Evolutionary conservation across 2,888 invertebrate species (phyloP).

Genomic region (Tuta absoluta): DNA sequence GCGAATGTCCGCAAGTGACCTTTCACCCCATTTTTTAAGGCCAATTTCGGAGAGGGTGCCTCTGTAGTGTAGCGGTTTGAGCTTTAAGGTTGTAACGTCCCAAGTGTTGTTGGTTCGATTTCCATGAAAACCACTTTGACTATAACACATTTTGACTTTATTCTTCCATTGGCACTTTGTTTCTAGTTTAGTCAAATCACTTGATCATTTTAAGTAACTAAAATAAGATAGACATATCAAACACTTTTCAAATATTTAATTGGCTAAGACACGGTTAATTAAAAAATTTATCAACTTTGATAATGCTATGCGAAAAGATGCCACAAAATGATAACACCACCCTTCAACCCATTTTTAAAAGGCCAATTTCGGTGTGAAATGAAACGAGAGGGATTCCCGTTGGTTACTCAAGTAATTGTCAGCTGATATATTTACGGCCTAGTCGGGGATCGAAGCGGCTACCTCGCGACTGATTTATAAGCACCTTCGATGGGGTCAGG

Average conservation of each 20-base stretch:
- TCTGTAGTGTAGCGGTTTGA: no score
- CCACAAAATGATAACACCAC: no score
- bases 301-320: no score
- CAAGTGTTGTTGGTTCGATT: background rate
- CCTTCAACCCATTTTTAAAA: conserved; percentile 24
- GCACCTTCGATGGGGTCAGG: conserved; percentile 23
- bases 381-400: conserved; percentile 28
- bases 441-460: conserved; percentile 15
- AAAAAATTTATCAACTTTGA: no score
- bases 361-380: conserved; percentile 30
- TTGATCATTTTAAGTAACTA: no score
- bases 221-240: no score
- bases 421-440: conserved; percentile 41
- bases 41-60: conserved; percentile 29
- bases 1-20: background rate
- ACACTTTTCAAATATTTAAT: no score
- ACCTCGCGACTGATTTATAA: conserved; percentile 25
- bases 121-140: no score
- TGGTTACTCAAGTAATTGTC: conserved; percentile 44
- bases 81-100: background rate
- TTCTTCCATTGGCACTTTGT: no score
- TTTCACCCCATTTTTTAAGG: conserved; percentile 23
- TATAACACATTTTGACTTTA: no score
- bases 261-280: no score
- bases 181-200: no score